Percentiles rank a stretch among this genome's conserved stretches.
These are phyloP conservation scores for Rostratula benghalensis DNA, from an alignment of 2,113 vertebrate genomes.

Conservation along the genomic window DNA sequence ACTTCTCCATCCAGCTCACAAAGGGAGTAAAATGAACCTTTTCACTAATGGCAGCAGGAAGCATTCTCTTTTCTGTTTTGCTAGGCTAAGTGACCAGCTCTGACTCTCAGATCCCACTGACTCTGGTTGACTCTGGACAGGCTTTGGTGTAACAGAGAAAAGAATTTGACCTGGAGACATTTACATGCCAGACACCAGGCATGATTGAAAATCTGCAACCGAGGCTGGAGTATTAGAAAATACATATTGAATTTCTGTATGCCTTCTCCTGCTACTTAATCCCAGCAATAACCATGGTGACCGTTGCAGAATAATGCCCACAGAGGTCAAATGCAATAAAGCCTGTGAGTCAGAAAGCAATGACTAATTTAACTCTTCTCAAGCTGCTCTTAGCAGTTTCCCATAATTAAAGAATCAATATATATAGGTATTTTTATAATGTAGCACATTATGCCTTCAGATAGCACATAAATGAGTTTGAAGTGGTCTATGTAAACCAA, in stretches of 20 bases:
- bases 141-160: neutral
- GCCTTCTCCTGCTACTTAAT: neutral
- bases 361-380: neutral
- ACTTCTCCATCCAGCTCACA: neutral
- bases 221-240: neutral
- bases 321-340: conserved; percentile 6
- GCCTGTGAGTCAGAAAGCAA: neutral
- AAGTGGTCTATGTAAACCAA: neutral
- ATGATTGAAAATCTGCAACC: neutral
- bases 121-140: neutral
- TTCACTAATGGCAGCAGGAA: neutral
- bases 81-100: neutral
- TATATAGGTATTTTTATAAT: neutral
- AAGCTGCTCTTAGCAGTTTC: neutral
- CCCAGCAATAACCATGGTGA: neutral
- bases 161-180: neutral
- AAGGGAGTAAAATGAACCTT: neutral
- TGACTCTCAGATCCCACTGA: neutral
- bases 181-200: neutral
- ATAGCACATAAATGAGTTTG: neutral
- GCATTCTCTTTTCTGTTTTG: neutral
- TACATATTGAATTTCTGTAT: neutral
- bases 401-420: neutral
- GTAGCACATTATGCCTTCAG: neutral
- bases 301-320: neutral